phyloP scores from a whole-genome alignment of 1,140 invertebrate genomes.

The Planococcus citri region DNA sequence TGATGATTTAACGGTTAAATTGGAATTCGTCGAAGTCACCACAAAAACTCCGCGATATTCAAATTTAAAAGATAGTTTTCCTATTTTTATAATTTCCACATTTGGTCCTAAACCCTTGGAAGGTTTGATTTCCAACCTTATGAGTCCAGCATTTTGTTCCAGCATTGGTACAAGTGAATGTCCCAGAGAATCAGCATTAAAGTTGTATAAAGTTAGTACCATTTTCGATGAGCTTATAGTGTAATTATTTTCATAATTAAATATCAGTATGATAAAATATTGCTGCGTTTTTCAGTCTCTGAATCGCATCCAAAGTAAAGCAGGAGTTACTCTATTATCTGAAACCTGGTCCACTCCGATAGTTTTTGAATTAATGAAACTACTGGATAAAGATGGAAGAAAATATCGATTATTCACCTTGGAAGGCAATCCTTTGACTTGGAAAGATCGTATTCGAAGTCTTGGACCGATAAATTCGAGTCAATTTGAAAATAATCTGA shows the following conservation, averaged over 20 bases:
- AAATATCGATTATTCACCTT: background rate
- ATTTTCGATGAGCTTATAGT: background rate
- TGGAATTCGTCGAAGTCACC: slow-evolving; percentile 20
- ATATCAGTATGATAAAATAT: background rate
- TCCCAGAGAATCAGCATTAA: slow-evolving; percentile 10
- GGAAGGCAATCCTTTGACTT: background rate
- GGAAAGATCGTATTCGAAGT: background rate
- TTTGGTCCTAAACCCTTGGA: slow-evolving; percentile 19
- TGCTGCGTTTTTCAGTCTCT: no score
- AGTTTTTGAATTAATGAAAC: background rate
- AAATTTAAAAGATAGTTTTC: slow-evolving; percentile 13
- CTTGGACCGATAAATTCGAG: background rate
- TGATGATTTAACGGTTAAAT: background rate
- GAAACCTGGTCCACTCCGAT: background rate
- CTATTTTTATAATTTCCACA: slow-evolving; percentile 24
- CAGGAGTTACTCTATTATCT: background rate
- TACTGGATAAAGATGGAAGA: background rate
- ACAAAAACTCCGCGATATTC: slow-evolving; percentile 20
- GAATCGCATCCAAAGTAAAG: background rate
- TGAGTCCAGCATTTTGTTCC: slow-evolving; percentile 22
- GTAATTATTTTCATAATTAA: background rate
- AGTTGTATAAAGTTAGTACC: background rate
- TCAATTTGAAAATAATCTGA: background rate
- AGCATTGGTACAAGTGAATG: background rate
- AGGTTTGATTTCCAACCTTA: background rate